Evolutionary conservation across 2,888 invertebrate genomes (phyloP).

Genomic region (Platerodrilus igneus): DNA sequence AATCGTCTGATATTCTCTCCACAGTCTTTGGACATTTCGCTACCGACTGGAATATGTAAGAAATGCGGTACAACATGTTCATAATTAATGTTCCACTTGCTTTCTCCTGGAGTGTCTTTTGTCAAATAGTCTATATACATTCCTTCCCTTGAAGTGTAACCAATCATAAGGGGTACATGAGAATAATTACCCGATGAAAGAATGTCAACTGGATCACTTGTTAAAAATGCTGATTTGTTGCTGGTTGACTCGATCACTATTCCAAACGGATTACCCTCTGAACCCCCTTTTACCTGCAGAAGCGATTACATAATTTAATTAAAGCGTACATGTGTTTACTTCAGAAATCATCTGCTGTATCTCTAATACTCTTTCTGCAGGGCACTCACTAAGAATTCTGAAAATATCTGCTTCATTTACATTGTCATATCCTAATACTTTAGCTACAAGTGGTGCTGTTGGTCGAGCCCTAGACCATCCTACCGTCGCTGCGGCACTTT

Average conservation of each 20-base stretch:
- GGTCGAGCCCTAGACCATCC: neutral
- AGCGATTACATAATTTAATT: too few relatives aligned
- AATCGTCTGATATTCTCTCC: constrained; percentile 25
- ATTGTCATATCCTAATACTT: neutral
- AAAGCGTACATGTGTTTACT: too few relatives aligned
- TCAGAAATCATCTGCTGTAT: neutral
- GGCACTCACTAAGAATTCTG: neutral
- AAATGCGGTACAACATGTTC: constrained; percentile 25
- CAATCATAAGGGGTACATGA: constrained; percentile 34
- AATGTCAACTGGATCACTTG: constrained; percentile 30
- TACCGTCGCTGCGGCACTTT: neutral
- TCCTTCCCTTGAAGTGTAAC: constrained; percentile 34
- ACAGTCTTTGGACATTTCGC: constrained; percentile 18
- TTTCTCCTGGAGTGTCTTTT: constrained; percentile 16
- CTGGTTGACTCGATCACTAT: constrained; percentile 27
- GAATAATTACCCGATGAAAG: constrained; percentile 28
- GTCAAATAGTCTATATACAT: constrained; percentile 26
- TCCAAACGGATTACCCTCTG: too few relatives aligned
- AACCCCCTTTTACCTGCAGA: too few relatives aligned
- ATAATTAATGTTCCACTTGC: constrained; percentile 20
- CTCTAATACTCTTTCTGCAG: neutral
- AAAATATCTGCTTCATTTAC: neutral
- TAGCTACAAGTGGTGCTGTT: neutral
- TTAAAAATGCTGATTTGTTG: constrained; percentile 27
- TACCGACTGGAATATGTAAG: constrained; percentile 20